Evolutionary conservation across 2,797 vertebrate species (phyloP), one percentile per base, ranked within the genome.

Genomic region (Mus spretus): DNA sequence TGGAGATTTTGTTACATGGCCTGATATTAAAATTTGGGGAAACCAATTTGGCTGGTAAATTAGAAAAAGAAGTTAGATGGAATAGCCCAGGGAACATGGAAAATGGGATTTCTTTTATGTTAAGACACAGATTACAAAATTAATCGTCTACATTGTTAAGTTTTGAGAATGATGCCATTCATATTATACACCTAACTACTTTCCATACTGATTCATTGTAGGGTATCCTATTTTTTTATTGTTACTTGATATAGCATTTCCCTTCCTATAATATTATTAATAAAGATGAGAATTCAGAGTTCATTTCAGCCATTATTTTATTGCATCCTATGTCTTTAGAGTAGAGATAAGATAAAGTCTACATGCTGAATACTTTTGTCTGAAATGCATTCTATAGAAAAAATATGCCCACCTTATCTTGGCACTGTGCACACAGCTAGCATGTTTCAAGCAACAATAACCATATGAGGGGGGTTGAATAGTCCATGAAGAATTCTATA

Each of bases 21-120:
- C 63, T 93, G 79, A 95, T 82, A 97, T 91, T 97, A 84, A 92
- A 96, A 95, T 96, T 93, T 96, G 78, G 94, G 12, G 37, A 96
- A 97, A 97, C 86, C 92, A 95, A 95, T 97, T 97, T 97, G 89
- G 9, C 92, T 93, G 79, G 63, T 87, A 96, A 95, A 97, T 95
- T 97, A 96, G 79, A 96, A 95, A 67, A 95, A 88, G 78, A 90
- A 91, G 82, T 88, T 92, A 80, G 53, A 53, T 78, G 90, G 22
- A 95, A 91, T 91, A 97, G 91, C 93, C 90, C 37, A 24, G 96
- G 75, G 93, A 96, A 97, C 96, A 95, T 96, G 90, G 96, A 97
- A 97, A 96, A 94, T 95, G 65, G 61, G 19, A 90, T 84, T 93
- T 55, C 14, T 90, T 96, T 95, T 85, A 96, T 34, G 0, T 88